Conservation (phyloP, 2,113 vertebrate genomes). For the Hypocryptadius cinnamomeus region DNA sequence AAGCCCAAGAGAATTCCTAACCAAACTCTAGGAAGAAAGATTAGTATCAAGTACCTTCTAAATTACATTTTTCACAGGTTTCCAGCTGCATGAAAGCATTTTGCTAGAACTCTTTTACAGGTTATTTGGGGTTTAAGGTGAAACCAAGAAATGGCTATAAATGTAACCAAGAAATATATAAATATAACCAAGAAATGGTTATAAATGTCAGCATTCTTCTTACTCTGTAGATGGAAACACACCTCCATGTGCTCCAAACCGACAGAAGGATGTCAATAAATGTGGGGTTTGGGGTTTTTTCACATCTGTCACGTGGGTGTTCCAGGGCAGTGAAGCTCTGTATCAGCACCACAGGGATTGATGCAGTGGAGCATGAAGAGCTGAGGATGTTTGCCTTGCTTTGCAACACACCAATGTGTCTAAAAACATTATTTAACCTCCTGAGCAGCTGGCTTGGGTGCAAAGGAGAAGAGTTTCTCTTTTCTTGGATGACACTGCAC, state of each 20-base stretch:
- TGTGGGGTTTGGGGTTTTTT: rapidly evolving
- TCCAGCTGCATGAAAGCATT: not conserved
- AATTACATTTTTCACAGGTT: not conserved
- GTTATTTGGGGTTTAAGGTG: not conserved
- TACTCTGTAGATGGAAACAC: not conserved
- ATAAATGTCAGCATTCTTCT: not conserved
- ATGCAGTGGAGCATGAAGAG: not conserved
- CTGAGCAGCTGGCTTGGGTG: not conserved
- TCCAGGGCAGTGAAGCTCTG: not conserved
- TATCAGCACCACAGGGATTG: not conserved
- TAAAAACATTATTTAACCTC: not conserved
- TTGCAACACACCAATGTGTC: not conserved
- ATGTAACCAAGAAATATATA: not conserved
- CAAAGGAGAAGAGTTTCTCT: not conserved
- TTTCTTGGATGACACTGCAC: not conserved
- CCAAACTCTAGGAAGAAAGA: not conserved
- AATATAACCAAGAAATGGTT: not conserved
- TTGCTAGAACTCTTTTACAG: not conserved
- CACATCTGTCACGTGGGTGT: not conserved
- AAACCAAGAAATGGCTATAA: not conserved
- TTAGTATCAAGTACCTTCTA: not conserved
- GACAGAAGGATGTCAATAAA: not conserved
- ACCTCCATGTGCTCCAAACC: not conserved
- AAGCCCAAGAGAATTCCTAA: not conserved
- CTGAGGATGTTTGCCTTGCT: not conserved